Evolutionary conservation across 2,888 invertebrate genomes (phyloP), one percentile per base, ranked within the genome.

Genomic region (Caenorhabditis uteleia): DNA sequence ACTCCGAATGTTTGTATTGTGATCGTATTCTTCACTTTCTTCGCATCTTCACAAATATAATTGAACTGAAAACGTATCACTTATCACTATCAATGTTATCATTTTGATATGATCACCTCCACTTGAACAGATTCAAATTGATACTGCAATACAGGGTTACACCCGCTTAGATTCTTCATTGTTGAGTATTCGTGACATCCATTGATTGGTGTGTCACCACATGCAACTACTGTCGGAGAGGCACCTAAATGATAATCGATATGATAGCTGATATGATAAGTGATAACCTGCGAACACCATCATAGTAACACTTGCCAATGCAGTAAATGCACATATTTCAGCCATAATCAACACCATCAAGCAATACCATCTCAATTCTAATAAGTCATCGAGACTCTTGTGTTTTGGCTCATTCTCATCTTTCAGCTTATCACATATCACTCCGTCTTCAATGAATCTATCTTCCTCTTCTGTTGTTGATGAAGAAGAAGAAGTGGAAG

Each of bases 1-100:
- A 79, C 72, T 18, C 77, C 78, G n/a, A 72, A 38, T 50, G 77
- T 75, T 51, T 76, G 76, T 31, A 71, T 59, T 7, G 72, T 70
- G 12, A 76, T 74, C 8, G 68, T 57, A 43, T 67, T 59, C 56
- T 71, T 74, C 55, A 70, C 71, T 56, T 47, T 61, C 44, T 55
- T 66, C 18, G 51, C 55, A 7, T 68, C 74, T 14, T 54, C 57
- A 48, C 76, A 76, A 8, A 74, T 20, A 21, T 62, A 64, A 26
- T 67, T 45, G 64, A 70, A 76, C 73, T 74, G 57, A 36, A 68
- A 55, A 12, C n/a, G n/a, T n/a, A n/a, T n/a, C n/a, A n/a, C n/a
- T n/a, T n/a, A n/a, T n/a, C n/a, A n/a, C n/a, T n/a, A n/a, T n/a
- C n/a, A n/a, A n/a, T n/a, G n/a, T n/a, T n/a, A n/a, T n/a, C n/a